These are phyloP conservation scores for Tetrao urogallus DNA, from an alignment of 2,113 vertebrate species.

Conservation along the genomic window DNA sequence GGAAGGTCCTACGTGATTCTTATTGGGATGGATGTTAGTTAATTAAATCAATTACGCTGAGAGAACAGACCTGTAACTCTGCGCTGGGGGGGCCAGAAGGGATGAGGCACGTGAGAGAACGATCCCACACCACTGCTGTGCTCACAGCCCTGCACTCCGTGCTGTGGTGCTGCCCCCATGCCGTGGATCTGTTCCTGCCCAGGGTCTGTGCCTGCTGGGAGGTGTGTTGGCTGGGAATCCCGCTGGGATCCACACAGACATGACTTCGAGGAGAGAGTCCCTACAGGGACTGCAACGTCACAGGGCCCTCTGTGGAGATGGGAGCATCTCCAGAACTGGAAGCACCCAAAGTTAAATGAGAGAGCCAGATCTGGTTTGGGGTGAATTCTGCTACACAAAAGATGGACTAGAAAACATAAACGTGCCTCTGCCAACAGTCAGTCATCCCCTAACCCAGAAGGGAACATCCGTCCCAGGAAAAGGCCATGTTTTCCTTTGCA, in stretches of 20 bases:
- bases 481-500: not conserved
- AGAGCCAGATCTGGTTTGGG: not conserved
- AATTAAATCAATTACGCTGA: not conserved
- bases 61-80: not conserved
- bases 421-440: not conserved
- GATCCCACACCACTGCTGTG: not conserved
- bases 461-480: not conserved
- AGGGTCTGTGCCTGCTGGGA: not conserved
- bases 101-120: rapidly evolving
- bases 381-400: not conserved
- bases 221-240: not conserved
- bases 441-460: not conserved
- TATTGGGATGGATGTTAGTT: not conserved
- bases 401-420: not conserved
- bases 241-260: not conserved
- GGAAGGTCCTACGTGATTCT: not conserved
- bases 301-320: not conserved
- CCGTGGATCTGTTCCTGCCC: not conserved
- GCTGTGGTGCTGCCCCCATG: not conserved
- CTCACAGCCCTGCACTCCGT: not conserved
- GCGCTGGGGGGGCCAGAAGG: not conserved
- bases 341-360: not conserved
- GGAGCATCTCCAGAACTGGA: not conserved
- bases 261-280: not conserved
- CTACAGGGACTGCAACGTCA: not conserved